Evolutionary conservation across 2,113 vertebrate genomes (phyloP).

Genomic region (Vidua chalybeata): DNA sequence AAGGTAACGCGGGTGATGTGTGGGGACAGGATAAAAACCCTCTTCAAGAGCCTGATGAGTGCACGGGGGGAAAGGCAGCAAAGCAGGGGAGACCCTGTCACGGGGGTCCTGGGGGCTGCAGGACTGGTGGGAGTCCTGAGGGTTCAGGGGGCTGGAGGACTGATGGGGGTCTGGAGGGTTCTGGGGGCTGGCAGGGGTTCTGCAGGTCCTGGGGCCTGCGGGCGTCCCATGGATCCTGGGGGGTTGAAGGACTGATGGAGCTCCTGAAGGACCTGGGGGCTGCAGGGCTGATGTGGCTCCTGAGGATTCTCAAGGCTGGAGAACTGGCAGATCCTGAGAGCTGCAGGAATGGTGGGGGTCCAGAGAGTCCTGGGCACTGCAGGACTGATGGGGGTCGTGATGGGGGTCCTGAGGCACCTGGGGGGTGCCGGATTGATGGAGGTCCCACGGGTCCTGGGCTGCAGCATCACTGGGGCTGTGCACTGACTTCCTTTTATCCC

Average conservation of each 20-base stretch:
- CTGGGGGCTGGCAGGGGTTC: neutral
- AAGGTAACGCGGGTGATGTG: neutral
- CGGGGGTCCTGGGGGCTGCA: neutral
- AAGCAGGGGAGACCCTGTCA: accelerated
- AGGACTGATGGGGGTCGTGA: neutral
- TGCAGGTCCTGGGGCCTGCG: neutral
- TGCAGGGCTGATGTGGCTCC: neutral
- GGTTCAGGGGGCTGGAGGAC: too few species aligned
- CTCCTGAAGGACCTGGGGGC: accelerated
- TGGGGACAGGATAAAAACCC: neutral
- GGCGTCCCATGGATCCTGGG: neutral
- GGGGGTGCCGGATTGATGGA: neutral
- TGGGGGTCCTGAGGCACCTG: neutral
- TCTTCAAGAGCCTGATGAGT: neutral
- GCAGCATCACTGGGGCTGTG: neutral
- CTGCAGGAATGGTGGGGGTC: neutral
- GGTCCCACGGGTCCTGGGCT: accelerated
- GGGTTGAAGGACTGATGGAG: neutral
- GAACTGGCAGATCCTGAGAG: too few species aligned
- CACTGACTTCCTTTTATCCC: accelerated
- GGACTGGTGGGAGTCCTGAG: neutral
- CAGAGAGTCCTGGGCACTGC: neutral
- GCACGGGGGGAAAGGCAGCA: neutral
- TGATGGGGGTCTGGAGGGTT: too few species aligned
- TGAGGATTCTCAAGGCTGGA: neutral